Base-by-base conservation (phyloP, 2,797 vertebrate genomes). In the Neopelma chrysocephalum region DNA sequence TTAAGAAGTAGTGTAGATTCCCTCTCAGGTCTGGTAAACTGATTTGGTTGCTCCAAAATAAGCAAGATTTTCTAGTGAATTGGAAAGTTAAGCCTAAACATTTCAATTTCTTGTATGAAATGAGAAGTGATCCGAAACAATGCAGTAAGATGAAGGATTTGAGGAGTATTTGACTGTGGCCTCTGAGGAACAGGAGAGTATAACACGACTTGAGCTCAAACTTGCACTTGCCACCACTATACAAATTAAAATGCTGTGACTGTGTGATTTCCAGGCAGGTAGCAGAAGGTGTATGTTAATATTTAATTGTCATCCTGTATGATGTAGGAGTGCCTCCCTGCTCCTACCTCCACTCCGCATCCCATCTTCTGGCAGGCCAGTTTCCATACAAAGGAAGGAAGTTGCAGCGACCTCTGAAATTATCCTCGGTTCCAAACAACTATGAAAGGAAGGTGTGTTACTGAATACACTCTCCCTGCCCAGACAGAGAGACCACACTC, bases 321-420 rank as follows among this genome's bases (percentile, higher is more conserved):
- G 51, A 43, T 5, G 3, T 18, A 51, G 64, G 25, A 76, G 26
- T 34, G 38, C 60, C 34, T 92, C 42, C 36, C 29, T 0, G 0
- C 38, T 90, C 31, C 36, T 0, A 2, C 15, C 47, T 91, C 53
- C 16, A 11, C 34, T 61, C 58, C 1, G 0, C 0, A 0, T 65
- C 69, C 65, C 72, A 54, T 79, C 80, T 81, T 86, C 88, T 91
- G 77, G 61, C 16, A 6, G 22, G 5, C 32, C 27, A 25, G 31
- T 91, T 94, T 95, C 58, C 2, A 3, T 85, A 83, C 34, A 83
- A 90, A 82, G 50, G 72, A 86, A 81, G 57, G 27, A 76, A 43
- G 12, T 62, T 90, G 72, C 47, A 78, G 57, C 1, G 3, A 88
- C 47, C 47, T 84, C 66, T 85, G 71, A 88, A 94, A 88, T 90